Evolutionary conservation across 2,113 vertebrate species (phyloP).

Genomic region (Toxostoma redivivum): DNA sequence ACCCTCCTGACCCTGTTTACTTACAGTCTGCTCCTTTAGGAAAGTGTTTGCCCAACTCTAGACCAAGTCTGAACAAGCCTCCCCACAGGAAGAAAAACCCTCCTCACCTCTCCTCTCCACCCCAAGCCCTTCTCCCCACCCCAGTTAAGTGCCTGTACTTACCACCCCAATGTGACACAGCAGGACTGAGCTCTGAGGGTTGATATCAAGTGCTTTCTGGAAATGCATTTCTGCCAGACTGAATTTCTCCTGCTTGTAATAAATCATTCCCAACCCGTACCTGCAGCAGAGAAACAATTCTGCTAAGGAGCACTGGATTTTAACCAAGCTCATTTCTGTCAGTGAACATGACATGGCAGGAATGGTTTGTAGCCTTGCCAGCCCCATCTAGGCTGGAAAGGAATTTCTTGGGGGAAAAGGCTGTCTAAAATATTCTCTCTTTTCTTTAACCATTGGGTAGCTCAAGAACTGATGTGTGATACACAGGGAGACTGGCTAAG

Average conservation of each 20-base stretch:
- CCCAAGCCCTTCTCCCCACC: not conserved
- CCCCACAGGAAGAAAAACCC: not conserved
- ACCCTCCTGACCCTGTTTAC: not conserved
- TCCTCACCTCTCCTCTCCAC: rapidly evolving
- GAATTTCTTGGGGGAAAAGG: not conserved
- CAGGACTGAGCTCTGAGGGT: constrained; percentile 97
- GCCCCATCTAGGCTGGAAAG: not conserved
- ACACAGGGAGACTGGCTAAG: not conserved
- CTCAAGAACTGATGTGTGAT: not conserved
- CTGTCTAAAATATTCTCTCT: not conserved
- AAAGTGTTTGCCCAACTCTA: not conserved
- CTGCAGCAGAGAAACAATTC: constrained; percentile 67
- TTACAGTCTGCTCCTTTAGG: not conserved
- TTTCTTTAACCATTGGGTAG: not conserved
- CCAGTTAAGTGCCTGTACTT: constrained; percentile 50
- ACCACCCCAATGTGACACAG: constrained; percentile 98
- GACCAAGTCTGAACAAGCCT: not conserved
- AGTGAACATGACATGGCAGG: not conserved
- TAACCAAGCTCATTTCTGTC: not conserved
- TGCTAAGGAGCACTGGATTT: not conserved
- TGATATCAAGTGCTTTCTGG: constrained; percentile 97
- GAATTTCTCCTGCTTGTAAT: constrained; percentile 99
- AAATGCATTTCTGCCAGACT: constrained; percentile 98
- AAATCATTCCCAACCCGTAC: constrained; percentile 99
- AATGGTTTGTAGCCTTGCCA: not conserved